These are phyloP conservation scores for cattle (Bos taurus) DNA, from an alignment of 2,113 vertebrate species.

Conservation along the genomic window ARS-UCD2.0 NC_037335.1:83980501-83981000, in stretches of 20 bases:
- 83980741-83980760: not conserved
- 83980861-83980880: not conserved
- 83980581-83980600: not conserved
- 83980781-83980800: not conserved
- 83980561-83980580: not conserved
- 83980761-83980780: not conserved
- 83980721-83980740: not conserved
- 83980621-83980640: not conserved
- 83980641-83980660: not conserved
- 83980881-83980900: not conserved
- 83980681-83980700: not conserved
- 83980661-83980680: not conserved
- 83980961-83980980: not conserved
- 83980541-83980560: not conserved
- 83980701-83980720: not conserved
- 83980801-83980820: not conserved
- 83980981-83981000: not conserved
- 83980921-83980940: not conserved
- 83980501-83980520: not conserved
- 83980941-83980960: not conserved
- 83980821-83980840: not conserved
- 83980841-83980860: not conserved
- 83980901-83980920: not conserved
- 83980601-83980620: not conserved
- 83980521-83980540: not conserved